A percentile compares a stretch with the other conserved stretches of the same genome.
Evolutionary conservation across 2,797 vertebrate genomes (phyloP).

Genomic region (Carcharodon carcharias): DNA sequence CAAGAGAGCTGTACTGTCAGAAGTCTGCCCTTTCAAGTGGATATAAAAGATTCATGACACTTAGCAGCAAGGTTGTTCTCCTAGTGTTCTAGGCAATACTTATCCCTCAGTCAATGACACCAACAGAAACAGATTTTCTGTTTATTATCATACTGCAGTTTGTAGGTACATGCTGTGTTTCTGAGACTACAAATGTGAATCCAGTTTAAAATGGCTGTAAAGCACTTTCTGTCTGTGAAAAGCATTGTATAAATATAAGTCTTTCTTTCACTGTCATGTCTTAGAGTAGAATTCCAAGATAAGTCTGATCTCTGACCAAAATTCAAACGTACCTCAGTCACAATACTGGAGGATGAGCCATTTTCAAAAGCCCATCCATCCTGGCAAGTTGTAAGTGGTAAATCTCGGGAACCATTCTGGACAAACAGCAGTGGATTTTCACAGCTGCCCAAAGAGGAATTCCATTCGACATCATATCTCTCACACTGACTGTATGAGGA

Average conservation of each 20-base stretch:
- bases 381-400: slow-evolving; percentile 54
- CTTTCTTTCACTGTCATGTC: background rate
- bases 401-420: slow-evolving; percentile 44
- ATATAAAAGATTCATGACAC: background rate
- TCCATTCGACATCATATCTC: slow-evolving; percentile 66
- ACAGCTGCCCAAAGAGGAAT: slow-evolving; percentile 56
- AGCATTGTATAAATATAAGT: background rate
- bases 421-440: slow-evolving; percentile 48
- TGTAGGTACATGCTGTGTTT: background rate
- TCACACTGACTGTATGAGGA: slow-evolving; percentile 57
- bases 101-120: background rate
- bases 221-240: background rate
- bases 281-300: background rate
- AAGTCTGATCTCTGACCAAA: background rate
- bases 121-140: background rate
- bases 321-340: slow-evolving; percentile 72
- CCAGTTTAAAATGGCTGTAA: background rate
- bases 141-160: background rate
- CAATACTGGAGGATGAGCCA: slow-evolving; percentile 63
- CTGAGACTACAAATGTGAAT: background rate
- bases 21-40: background rate
- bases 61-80: background rate
- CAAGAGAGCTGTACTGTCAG: background rate
- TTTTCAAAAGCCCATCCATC: slow-evolving; percentile 76
- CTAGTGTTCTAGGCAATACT: background rate